Base-by-base conservation (phyloP, 2,888 invertebrate species). In the Drosophila meridiana region DNA sequence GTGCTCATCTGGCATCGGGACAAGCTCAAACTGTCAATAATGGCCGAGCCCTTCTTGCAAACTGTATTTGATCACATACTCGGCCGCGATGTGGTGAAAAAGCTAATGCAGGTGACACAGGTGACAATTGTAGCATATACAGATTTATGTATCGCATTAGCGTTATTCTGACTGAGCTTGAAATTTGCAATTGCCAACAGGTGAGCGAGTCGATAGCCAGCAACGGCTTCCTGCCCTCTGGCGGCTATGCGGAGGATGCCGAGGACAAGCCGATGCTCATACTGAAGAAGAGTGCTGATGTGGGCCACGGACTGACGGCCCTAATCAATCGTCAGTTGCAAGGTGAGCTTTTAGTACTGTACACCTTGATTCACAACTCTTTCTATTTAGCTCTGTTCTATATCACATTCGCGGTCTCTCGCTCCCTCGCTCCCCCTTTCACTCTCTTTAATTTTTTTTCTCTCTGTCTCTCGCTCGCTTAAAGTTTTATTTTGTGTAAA, bases 51-150 rank as follows among this genome's bases (percentile, higher is more conserved):
- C 80, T 97, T 97, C 94, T 94, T 97, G 81, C 96, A 97, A 93
- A 96, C 96, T 28, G 96, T 97, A 72, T 97, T 97, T 93, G 97
- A 97, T 93, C 97, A 97, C 92, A 96, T 97, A 87, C 94, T 97
- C 59, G 97, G 97, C 32, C 94, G 97, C 83, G 97, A 97, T 92
- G 97, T 97, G 71, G 97, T 97, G 56, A 96, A 97, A 92, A 97
- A 97, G 92, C 94, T 97, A 56, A 96, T 97, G 95, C 97, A 97
- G 95, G 97, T 97, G 83, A 92, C 93, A 81, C 93, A 93, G 93
- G 93, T 93, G 72, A 66, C 38, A 59, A 30, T 42, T 40, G 20
- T 4, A 30, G 7, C n/a, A 36, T 26, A 36, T 45, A 34, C 20
- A 32, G 32, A 45, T 11, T 47, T 28, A 4, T 32, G 14, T 45